A percentile compares a stretch with the other conserved stretches of the same genome.
Evolutionary conservation across 2,888 invertebrate species (phyloP).

Genomic region (Calliphora vomitoria): DNA sequence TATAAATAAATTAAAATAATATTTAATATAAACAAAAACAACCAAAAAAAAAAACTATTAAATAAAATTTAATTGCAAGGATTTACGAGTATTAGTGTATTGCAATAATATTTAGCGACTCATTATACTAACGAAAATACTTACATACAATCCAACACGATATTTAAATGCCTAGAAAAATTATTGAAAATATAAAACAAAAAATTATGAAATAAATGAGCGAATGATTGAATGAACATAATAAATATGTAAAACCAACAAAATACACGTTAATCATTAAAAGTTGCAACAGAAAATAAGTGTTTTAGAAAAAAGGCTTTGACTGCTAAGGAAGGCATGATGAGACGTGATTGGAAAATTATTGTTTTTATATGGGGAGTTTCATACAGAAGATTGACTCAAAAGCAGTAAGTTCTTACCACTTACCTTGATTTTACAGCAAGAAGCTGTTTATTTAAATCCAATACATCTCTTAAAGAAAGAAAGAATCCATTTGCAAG

Average conservation of each 20-base stretch:
- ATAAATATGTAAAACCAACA: slow-evolving; percentile 26
- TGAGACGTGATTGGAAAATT: no score
- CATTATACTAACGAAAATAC: slow-evolving; percentile 13
- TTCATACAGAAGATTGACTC: no score
- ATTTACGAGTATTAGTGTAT: slow-evolving; percentile 42
- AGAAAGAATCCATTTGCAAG: no score
- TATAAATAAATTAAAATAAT: slow-evolving; percentile 56
- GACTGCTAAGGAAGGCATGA: no score
- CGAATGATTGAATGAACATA: background rate
- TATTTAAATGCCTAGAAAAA: slow-evolving; percentile 38
- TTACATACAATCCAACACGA: background rate
- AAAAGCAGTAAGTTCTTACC: no score
- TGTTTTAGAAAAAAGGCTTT: no score
- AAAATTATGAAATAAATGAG: slow-evolving; percentile 31
- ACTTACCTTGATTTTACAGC: no score
- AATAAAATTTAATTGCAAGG: slow-evolving; percentile 80
- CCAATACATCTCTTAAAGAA: no score
- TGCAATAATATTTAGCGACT: slow-evolving; percentile 41
- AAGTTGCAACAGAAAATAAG: background rate
- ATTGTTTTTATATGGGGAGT: no score
- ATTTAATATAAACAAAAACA: slow-evolving; percentile 66
- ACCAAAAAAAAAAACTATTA: slow-evolving; percentile 77
- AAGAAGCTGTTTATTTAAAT: no score
- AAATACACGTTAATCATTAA: background rate
- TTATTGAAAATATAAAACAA: slow-evolving; percentile 20